These are phyloP conservation scores for Globia sparganii DNA, from an alignment of 2,888 invertebrate genomes.

Conservation along the genomic window DNA sequence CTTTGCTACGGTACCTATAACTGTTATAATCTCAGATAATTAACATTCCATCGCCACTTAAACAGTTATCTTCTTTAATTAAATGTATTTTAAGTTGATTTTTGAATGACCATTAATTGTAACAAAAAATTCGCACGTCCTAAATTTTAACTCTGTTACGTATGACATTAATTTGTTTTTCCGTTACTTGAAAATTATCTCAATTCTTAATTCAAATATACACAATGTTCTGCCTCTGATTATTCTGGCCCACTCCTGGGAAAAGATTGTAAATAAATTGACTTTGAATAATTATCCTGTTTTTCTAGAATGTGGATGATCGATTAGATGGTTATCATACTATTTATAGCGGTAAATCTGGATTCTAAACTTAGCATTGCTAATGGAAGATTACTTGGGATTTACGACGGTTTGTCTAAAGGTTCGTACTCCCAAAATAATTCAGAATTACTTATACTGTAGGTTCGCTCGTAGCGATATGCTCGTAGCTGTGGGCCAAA, in stretches of 20 bases:
- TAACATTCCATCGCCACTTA: background rate
- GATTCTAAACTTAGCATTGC: background rate
- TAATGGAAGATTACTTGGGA: background rate
- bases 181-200: too few relatives aligned
- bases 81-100: background rate
- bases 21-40: background rate
- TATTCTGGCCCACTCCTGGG: background rate
- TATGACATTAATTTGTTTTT: too few relatives aligned
- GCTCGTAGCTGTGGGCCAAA: background rate
- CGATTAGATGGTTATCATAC: background rate
- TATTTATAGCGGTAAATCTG: background rate
- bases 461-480: background rate
- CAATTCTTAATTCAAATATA: background rate
- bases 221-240: background rate
- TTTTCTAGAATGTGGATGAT: conserved; percentile 2
- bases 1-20: background rate
- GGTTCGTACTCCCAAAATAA: background rate
- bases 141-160: too few relatives aligned
- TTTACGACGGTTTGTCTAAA: conserved; percentile 4
- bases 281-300: background rate
- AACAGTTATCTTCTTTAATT: background rate
- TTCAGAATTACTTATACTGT: background rate
- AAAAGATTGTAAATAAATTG: background rate
- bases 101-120: background rate
- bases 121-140: background rate